Percentiles rank a stretch among this genome's conserved stretches.
phyloP scores from a whole-genome alignment of 2,113 vertebrate genomes.

The Regulus satrapa region DNA sequence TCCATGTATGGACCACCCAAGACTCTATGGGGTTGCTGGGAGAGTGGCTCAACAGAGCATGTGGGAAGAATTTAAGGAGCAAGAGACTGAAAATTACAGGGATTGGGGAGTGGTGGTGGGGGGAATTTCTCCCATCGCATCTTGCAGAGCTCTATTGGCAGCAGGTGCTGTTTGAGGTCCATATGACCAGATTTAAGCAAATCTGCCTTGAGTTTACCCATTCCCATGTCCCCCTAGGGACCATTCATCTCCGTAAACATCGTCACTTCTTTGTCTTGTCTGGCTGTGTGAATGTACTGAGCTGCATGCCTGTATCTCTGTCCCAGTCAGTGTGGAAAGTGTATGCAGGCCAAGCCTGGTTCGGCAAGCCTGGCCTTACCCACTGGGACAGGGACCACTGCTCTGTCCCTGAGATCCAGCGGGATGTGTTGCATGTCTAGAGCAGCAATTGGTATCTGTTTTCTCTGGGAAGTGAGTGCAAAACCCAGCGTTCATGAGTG shows the following conservation, averaged over 20 bases:
- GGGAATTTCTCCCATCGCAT: not conserved
- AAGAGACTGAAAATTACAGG: not conserved
- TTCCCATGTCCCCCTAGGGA: not conserved
- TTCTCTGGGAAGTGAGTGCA: not conserved
- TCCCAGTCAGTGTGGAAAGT: not conserved
- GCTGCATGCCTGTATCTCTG: slow-evolving; percentile 47
- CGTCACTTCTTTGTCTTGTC: slow-evolving; percentile 44
- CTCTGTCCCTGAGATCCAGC: not conserved
- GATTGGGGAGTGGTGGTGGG: not conserved
- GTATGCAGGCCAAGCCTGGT: not conserved
- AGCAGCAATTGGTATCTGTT: not conserved
- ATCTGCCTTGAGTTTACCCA: slow-evolving; percentile 12
- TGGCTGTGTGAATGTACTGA: slow-evolving; percentile 54
- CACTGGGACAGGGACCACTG: not conserved
- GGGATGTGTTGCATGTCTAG: not conserved
- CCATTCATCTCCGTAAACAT: slow-evolving; percentile 5
- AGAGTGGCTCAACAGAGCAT: not conserved
- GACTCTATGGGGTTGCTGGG: not conserved
- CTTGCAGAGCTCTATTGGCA: not conserved
- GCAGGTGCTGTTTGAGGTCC: not conserved
- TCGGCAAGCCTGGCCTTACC: not conserved
- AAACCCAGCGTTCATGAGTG: not conserved
- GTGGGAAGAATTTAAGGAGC: not conserved
- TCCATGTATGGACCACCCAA: not conserved
- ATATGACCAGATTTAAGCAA: not conserved